These are phyloP conservation scores for Threskiornis aethiopicus DNA, from an alignment of 2,797 vertebrate species.

Conservation along the genomic window DNA sequence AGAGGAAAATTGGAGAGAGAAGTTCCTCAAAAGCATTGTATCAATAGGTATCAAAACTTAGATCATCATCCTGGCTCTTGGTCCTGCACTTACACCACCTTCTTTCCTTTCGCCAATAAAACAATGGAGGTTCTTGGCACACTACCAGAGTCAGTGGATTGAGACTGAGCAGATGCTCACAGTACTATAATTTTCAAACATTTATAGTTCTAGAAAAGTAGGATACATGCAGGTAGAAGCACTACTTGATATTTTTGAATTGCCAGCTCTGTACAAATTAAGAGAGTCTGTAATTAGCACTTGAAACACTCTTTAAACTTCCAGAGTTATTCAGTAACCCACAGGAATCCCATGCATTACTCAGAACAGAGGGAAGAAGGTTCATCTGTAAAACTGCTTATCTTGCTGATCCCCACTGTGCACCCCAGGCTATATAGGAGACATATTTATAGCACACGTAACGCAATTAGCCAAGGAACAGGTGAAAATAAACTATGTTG, in stretches of 20 bases:
- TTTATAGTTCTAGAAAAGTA: background rate
- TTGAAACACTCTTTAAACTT: slow-evolving; percentile 41
- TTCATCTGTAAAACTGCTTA: slow-evolving; percentile 11
- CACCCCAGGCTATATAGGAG: background rate
- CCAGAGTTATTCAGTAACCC: slow-evolving; percentile 13
- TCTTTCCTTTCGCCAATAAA: background rate
- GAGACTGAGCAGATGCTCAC: slow-evolving; percentile 16
- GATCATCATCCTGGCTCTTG: background rate
- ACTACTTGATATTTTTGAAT: slow-evolving; percentile 42
- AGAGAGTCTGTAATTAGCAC: slow-evolving; percentile 10
- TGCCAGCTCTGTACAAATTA: slow-evolving; percentile 29
- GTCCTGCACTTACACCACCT: background rate
- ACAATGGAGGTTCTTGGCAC: background rate
- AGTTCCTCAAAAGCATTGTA: background rate
- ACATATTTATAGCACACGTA: background rate
- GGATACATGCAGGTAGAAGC: slow-evolving; percentile 39
- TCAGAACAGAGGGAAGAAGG: background rate
- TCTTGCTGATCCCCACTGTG: background rate
- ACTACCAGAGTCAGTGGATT: background rate
- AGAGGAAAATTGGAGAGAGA: background rate
- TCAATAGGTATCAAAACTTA: background rate
- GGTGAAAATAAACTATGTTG: background rate
- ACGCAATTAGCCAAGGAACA: background rate
- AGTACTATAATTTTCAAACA: background rate
- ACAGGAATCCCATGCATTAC: background rate